phyloP scores from a whole-genome alignment of 2,888 invertebrate genomes.

The Agrilus mali region DNA sequence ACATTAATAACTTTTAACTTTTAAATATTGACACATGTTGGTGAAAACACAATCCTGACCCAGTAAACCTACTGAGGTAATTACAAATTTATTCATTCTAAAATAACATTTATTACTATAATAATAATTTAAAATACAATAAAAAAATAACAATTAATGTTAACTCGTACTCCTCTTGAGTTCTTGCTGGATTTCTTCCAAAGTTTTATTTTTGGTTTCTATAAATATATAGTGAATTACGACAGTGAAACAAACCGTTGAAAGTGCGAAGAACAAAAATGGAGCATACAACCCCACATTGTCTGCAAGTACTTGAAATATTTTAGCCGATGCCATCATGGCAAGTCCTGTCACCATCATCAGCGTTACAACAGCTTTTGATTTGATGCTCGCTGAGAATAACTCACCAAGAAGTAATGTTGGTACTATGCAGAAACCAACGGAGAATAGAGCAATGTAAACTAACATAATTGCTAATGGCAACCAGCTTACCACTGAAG shows the following conservation, averaged over 20 bases:
- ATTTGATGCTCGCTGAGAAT: slow-evolving; percentile 12
- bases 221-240: slow-evolving; percentile 11
- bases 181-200: slow-evolving; percentile 15
- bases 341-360: slow-evolving; percentile 6
- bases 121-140: no score
- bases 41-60: no score
- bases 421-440: no score
- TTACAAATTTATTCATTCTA: no score
- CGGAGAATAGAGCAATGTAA: no score
- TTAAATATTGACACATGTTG: no score
- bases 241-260: slow-evolving; percentile 4
- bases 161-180: slow-evolving; percentile 2
- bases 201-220: slow-evolving; percentile 14
- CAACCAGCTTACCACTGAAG: no score
- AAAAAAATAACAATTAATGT: no score
- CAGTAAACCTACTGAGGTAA: no score
- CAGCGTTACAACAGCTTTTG: slow-evolving; percentile 7
- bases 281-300: slow-evolving; percentile 10
- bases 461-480: no score
- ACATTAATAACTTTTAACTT: no score
- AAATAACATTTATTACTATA: no score
- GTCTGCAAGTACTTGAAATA: slow-evolving; percentile 12
- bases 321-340: slow-evolving; percentile 10
- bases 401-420: slow-evolving; percentile 9
- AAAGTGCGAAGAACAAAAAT: slow-evolving; percentile 6